phyloP scores from a whole-genome alignment of 1,140 invertebrate genomes.

The Spodoptera litura region DNA sequence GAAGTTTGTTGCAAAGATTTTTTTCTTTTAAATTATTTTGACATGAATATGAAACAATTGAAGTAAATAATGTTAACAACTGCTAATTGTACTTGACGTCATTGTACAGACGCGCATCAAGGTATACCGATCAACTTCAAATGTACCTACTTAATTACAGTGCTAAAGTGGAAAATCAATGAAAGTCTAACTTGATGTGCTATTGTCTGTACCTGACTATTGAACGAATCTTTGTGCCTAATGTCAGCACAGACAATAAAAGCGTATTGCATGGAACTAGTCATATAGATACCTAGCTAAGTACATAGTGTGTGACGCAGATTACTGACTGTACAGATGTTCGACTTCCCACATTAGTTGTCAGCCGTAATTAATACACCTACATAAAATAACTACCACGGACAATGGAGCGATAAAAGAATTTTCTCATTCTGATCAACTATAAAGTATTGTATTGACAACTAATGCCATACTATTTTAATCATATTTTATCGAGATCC shows the following conservation, averaged over 20 bases:
- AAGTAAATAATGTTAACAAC: background rate
- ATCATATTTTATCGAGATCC: too few species aligned
- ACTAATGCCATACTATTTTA: too few species aligned
- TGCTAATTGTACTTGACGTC: background rate
- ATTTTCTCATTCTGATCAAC: too few species aligned
- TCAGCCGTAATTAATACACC: background rate
- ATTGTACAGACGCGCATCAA: background rate
- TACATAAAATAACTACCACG: background rate
- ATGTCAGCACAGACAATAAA: constrained; percentile 25
- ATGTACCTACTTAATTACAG: too few species aligned
- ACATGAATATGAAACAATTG: constrained; percentile 13
- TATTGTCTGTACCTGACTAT: background rate
- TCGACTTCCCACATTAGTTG: background rate
- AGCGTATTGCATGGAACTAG: constrained; percentile 16
- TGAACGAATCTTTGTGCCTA: background rate
- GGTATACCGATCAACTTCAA: background rate
- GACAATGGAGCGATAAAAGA: too few species aligned
- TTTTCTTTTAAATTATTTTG: background rate
- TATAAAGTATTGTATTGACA: too few species aligned
- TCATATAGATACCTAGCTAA: background rate
- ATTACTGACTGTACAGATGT: constrained; percentile 18
- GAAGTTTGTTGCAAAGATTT: background rate
- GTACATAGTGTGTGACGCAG: constrained; percentile 37
- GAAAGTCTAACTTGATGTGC: background rate
- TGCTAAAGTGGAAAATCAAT: background rate